phyloP scores from a whole-genome alignment of 2,113 vertebrate genomes.

The Leptobrachium leishanense region DNA sequence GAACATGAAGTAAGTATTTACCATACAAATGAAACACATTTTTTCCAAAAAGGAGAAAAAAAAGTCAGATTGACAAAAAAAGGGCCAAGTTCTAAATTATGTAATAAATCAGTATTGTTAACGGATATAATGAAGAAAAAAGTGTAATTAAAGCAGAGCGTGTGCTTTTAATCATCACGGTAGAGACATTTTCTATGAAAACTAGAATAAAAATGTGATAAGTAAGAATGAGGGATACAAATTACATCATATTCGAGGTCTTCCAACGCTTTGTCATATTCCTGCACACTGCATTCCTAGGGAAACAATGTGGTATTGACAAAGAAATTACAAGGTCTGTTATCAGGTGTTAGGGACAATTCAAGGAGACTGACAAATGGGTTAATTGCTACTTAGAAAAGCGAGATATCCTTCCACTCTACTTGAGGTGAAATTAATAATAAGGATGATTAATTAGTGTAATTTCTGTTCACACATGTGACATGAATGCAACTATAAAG shows the following conservation, averaged over 20 bases:
- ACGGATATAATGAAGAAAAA: not conserved
- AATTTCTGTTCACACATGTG: no score
- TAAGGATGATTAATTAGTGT: no score
- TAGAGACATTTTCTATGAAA: not conserved
- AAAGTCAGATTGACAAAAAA: not conserved
- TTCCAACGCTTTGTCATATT: not conserved
- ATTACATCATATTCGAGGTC: conserved; percentile 19
- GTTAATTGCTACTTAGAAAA: no score
- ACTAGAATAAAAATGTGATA: not conserved
- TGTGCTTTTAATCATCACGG: not conserved
- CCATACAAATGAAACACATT: not conserved
- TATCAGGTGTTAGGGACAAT: no score
- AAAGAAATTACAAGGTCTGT: no score
- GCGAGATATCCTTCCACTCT: no score
- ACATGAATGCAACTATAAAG: no score
- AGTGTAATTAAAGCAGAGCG: not conserved
- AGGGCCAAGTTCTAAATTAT: not conserved
- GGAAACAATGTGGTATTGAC: no score
- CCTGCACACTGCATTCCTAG: no score
- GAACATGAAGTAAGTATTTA: not conserved
- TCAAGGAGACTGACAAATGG: no score
- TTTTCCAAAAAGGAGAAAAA: not conserved
- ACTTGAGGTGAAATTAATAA: no score
- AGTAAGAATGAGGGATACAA: not conserved
- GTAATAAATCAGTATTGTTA: not conserved